Evolutionary conservation across 2,888 invertebrate genomes (phyloP), one percentile per base, ranked within the genome.

Genomic region (Bimastos eiseni): DNA sequence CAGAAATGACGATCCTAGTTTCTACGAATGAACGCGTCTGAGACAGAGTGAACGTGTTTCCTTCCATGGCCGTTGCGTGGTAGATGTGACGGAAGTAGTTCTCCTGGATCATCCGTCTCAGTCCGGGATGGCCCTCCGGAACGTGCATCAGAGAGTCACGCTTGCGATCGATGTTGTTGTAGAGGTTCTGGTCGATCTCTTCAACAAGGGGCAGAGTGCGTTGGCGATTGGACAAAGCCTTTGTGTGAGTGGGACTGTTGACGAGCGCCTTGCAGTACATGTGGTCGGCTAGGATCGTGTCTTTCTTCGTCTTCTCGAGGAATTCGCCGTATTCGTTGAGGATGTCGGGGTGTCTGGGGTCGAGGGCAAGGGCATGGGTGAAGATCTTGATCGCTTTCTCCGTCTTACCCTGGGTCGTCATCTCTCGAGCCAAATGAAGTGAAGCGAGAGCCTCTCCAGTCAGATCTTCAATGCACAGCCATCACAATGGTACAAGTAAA

Each of bases 31-130:
- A 97, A 92, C 98, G 96, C 0, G 99, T 98, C 95, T 99, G 98
- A 37, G 97, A 97, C 86, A 99, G 96, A 5, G 98, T 97, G 97
- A 99, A 97, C 0, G 99, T 99, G 94, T 99, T 99, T 0, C 99
- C 99, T 95, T 99, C 99, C 92, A 99, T 98, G 38, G 98, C 99
- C 36, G 98, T 98, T 0, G 98, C 98, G 94, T 99, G 99, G 95
- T 98, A 98, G 92, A 99, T 98, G 94, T 99, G 98, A 93, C 96
- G 95, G 95, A 98, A 98, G 95, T 98, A 99, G 2, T 98, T 98
- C 95, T 99, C 98, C 94, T 97, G 97, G 94, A 98, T 98, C 8
- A 98, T 97, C 93, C 98, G 96, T 90, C 97, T 96, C 92, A 98
- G 95, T 13, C 98, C 97, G 0, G 97, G 96, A 95, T 97, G 97